Evolutionary conservation across 2,113 vertebrate species (phyloP), one percentile per base, ranked within the genome.

Genomic region (Abramis brama): DNA sequence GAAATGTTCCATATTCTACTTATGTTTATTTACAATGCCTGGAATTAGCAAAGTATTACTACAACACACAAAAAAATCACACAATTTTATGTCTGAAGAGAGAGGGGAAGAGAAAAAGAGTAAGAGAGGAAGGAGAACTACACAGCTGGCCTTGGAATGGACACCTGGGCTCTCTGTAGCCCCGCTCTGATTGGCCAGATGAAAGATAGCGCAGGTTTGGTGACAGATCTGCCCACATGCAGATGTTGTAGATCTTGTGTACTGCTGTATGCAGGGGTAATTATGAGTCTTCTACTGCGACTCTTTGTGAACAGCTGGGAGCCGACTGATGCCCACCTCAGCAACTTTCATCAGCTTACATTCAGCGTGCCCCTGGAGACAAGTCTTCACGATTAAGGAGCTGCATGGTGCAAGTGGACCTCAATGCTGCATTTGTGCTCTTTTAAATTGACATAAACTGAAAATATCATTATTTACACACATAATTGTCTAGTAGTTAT

Each of bases 251-350:
- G 86, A 90, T 88, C 87, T 92, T 89, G 86, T 87, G 90, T 73
- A 27, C 89, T 90, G 85, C 92, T 93, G 90, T 92, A 90, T 92
- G 81, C 85, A 59, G 93, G 91, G 91, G 91, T 47, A 93, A 94
- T 93, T 93, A 92, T 84, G 91, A 93, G 70, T 84, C 70, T 88
- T 85, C 52, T 77, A 90, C 90, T 91, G 93, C 82, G 64, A 86
- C 88, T 80, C 36, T 12, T 23, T 21, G 83, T 86, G 88, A 93
- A 90, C 93, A 94, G 94, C 91, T 94, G 94, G 89, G 89, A 87
- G 91, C 90, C 89, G 92, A 90, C 90, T 93, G 91, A 93, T 88
- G 90, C 90, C 89, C 47, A 86, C 76, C 64, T 80, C n/a, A 73
- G 82, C 71, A 86, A 88, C 60, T 60, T 45, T 43, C 74, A 62